Evolutionary conservation across 2,113 vertebrate genomes (phyloP), one percentile per base, ranked within the genome.

Genomic region (Euleptes europaea): DNA sequence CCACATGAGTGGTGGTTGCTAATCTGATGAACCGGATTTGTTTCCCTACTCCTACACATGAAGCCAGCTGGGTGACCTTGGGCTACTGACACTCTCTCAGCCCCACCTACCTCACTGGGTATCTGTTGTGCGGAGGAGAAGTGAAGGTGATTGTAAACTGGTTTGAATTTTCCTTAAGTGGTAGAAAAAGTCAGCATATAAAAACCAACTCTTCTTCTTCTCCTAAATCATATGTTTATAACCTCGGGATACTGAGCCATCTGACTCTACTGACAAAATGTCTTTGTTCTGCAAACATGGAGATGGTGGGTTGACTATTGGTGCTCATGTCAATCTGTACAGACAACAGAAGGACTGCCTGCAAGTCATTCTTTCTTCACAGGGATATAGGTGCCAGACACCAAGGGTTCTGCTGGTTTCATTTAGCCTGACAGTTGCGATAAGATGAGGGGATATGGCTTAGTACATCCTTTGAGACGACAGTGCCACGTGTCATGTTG

Each of bases 211-310:
- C n/a, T n/a, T n/a, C n/a, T n/a, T n/a, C n/a, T n/a, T 76, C 85
- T 87, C 80, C 83, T 86, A 82, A 70, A 84, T 5, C 80, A 38
- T 49, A 42, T 86, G 86, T 74, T 13, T 51, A 63, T 91, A 86
- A 83, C 88, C 80, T 92, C 72, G 79, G 86, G 81, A 91, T 33
- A 86, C 63, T 83, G 38, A 91, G 80, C 87, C 89, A 92, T 90
- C 91, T 93, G 88, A 86, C 84, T 81, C 89, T 83, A 19, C 87
- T 91, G 87, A 90, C 86, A 85, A 88, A 92, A 86, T 67, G 82
- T 83, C 15, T 80, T 87, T 44, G 88, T 88, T 93, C 88, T 88
- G 88, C 84, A 86, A 88, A 88, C 67, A 86, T 3, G 80, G 91
- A 72, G 73, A 85, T 92, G 86, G 73, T 90, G 54, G 86, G 69